phyloP scores from a whole-genome alignment of 2,797 vertebrate genomes.

The Miichthys miiuy region DNA sequence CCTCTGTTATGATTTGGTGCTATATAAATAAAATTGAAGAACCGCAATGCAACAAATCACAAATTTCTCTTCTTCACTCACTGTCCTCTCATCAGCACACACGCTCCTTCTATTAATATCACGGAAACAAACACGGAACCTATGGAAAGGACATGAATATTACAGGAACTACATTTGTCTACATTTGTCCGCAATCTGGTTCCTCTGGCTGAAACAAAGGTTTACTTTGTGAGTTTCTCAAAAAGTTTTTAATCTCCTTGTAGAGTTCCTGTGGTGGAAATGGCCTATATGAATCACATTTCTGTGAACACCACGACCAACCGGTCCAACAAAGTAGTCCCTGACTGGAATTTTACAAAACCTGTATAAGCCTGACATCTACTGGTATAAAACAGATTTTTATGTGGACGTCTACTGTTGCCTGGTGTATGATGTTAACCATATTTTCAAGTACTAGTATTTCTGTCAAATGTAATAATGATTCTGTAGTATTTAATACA shows the following conservation, averaged over 20 bases:
- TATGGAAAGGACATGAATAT: neutral
- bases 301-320: neutral
- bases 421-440: neutral
- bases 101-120: neutral
- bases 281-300: neutral
- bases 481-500: neutral
- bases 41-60: neutral
- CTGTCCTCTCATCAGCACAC: too few species aligned
- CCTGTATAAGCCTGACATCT: conserved; percentile 66
- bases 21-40: too few species aligned
- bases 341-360: conserved; percentile 4
- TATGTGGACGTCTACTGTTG: fast-evolving
- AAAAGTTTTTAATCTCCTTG: neutral
- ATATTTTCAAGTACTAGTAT: neutral
- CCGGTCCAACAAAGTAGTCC: neutral
- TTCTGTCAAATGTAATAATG: neutral
- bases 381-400: conserved; percentile 46
- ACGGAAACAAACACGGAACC: too few species aligned
- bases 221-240: neutral
- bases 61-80: neutral
- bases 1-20: too few species aligned
- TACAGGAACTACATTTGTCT: neutral
- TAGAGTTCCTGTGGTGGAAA: neutral
- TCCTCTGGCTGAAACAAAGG: neutral
- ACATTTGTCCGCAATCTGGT: neutral